Evolutionary conservation across 2,888 invertebrate genomes (phyloP).

Genomic region (Macrophya annulata): DNA sequence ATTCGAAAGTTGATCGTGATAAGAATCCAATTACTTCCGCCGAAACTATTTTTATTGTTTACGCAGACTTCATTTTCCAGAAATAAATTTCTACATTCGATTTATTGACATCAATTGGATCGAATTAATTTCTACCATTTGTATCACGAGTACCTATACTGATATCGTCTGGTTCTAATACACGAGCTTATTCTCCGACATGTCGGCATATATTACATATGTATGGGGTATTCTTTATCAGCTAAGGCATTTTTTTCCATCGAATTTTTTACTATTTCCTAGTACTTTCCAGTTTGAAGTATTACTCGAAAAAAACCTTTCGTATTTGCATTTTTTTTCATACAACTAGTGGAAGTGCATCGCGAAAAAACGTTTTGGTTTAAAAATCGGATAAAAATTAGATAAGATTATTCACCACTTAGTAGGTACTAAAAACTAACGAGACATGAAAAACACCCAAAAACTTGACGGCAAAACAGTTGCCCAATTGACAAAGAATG

Average conservation of each 20-base stretch:
- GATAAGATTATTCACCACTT: not conserved
- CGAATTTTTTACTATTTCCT: not conserved
- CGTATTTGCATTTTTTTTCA: not conserved
- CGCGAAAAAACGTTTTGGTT: not conserved
- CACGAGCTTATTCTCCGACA: not conserved
- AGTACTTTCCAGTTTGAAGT: not conserved
- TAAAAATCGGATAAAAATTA: not conserved
- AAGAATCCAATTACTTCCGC: not conserved
- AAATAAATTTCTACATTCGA: not conserved
- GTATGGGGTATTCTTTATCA: not conserved
- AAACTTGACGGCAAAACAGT: not conserved
- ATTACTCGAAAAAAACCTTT: not conserved
- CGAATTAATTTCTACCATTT: not conserved
- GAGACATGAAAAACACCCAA: not conserved
- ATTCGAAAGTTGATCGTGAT: conserved; percentile 2
- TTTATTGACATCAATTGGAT: conserved; percentile 17
- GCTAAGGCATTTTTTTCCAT: not conserved
- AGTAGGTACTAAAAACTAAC: conserved; percentile 1
- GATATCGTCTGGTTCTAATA: not conserved
- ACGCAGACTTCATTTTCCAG: not conserved
- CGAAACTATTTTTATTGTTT: not conserved
- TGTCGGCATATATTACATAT: conserved; percentile 7
- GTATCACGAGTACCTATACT: not conserved
- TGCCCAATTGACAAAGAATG: not conserved
- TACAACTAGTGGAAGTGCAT: not conserved